Evolutionary conservation across 2,113 vertebrate genomes (phyloP), one percentile per base, ranked within the genome.

Genomic region (Paratilapia polleni): DNA sequence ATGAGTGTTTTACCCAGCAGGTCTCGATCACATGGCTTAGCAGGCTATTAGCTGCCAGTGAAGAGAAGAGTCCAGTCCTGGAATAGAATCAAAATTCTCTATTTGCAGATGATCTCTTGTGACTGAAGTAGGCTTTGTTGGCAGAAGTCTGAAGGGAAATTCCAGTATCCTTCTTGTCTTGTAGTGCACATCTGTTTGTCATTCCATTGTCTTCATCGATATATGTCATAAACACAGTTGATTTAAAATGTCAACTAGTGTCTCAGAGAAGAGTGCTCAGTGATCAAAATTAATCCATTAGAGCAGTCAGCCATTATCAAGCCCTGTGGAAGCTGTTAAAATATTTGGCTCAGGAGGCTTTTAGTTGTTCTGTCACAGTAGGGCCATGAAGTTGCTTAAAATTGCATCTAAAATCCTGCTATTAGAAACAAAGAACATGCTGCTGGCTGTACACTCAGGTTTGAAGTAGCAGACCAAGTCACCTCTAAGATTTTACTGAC

Each of bases 201-300:
- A 31, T 15, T 70, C 43, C 24, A 11, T 52, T 19, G 43, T 24
- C 66, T 70, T 70, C 66, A 0, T 70, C 3, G 2, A 70, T 70
- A 13, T 31, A 28, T 12, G 26, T 26, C 47, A 54, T 54, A 52
- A 73, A 54, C 47, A 54, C 6, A n/a, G 68, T 34, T 54, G 47
- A 73, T 73, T 73, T 73, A 31, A 73, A 73, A 31, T 36, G 36
- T 36, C 36, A 36, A 8, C 36, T 36, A 7, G 36, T 54, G 47
- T 34, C 47, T 73, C 47, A 73, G 47, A 54, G 47, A 52, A 52
- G 49, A 19, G 49, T 52, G 68, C 68, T 73, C 28, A 5, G 47
- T 73, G 47, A 73, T 73, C 54, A 73, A 54, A 73, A 73, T 73
- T 54, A 73, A 73, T 49, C 14, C 28, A 34, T 73, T 31, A 54